A percentile compares a stretch with the other conserved stretches of the same genome.
phyloP scores from a whole-genome alignment of 2,888 invertebrate species.

The Brachynemurus nebulosus region DNA sequence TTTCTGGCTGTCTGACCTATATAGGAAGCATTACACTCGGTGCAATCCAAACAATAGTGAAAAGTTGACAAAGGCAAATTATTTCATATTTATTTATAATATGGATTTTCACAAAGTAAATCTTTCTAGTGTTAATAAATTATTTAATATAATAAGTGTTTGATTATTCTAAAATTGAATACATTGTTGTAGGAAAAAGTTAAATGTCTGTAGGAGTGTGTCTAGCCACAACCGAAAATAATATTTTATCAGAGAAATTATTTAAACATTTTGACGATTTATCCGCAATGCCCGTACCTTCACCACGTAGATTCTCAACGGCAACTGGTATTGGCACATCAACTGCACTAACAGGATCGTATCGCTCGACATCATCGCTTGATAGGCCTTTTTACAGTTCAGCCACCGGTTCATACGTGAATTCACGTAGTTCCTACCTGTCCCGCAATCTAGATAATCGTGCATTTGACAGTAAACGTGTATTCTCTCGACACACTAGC shows the following conservation, averaged over 20 bases:
- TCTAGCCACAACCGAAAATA: background rate
- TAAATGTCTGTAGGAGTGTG: slow-evolving; percentile 6
- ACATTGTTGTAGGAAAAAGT: background rate
- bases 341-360: slow-evolving; percentile 29
- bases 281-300: slow-evolving; percentile 41
- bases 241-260: no score
- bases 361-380: slow-evolving; percentile 37
- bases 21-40: no score
- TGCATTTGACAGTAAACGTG: slow-evolving; percentile 29
- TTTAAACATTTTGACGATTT: no score
- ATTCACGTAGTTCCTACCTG: slow-evolving; percentile 25
- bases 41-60: no score
- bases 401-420: slow-evolving; percentile 31
- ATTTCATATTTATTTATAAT: no score
- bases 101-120: no score
- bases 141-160: no score
- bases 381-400: slow-evolving; percentile 41
- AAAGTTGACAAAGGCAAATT: no score
- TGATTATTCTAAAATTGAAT: no score
- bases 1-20: no score
- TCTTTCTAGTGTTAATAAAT: no score
- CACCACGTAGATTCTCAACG: slow-evolving; percentile 36
- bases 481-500: slow-evolving; percentile 32
- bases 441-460: slow-evolving; percentile 29
- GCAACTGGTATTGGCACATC: slow-evolving; percentile 31